Percentiles rank a stretch among this genome's conserved stretches.
phyloP scores from a whole-genome alignment of 2,888 invertebrate species.

The Leucophora obtusa region DNA sequence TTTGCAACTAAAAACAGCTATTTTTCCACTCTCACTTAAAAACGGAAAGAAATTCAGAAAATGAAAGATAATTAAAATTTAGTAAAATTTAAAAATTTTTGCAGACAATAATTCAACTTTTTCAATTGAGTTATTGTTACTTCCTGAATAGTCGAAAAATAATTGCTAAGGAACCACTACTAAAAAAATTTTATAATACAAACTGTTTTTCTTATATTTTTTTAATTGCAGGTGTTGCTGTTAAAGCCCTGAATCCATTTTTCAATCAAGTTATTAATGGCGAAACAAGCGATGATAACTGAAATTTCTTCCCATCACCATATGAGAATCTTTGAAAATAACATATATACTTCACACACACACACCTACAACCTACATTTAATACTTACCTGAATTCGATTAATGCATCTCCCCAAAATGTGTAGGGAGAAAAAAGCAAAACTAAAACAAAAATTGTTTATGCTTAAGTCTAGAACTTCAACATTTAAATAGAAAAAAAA shows the following conservation, averaged over 20 bases:
- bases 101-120: too few relatives aligned
- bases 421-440: background rate
- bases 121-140: too few relatives aligned
- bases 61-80: too few relatives aligned
- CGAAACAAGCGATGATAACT: constrained; percentile 74
- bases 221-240: constrained; percentile 74
- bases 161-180: too few relatives aligned
- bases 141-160: too few relatives aligned
- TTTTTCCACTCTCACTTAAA: too few relatives aligned
- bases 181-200: too few relatives aligned
- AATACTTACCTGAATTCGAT: constrained; percentile 14
- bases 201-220: too few relatives aligned
- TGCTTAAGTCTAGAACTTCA: background rate
- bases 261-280: constrained; percentile 73
- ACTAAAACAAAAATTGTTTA: background rate
- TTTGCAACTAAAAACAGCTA: too few relatives aligned
- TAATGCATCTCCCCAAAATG: background rate
- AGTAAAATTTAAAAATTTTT: too few relatives aligned
- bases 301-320: constrained; percentile 67
- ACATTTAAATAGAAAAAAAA: background rate
- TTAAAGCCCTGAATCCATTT: constrained; percentile 76
- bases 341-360: background rate
- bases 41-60: too few relatives aligned
- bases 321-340: background rate
- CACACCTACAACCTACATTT: background rate